Evolutionary conservation across 2,888 invertebrate genomes (phyloP), one percentile per base, ranked within the genome.

Genomic region (Fragum sueziense): DNA sequence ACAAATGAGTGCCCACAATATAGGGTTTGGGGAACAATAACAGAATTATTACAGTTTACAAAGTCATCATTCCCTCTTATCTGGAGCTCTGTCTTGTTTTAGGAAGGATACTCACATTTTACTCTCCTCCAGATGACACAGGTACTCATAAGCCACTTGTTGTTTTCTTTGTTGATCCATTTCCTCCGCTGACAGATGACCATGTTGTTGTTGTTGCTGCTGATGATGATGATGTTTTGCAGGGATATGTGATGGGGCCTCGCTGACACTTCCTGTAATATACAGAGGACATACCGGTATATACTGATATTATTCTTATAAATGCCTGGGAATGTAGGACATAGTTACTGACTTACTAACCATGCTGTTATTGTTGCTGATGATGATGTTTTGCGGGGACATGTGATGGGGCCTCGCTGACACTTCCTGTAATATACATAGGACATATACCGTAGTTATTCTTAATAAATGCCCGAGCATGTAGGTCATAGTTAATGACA

Each of bases 81-180:
- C n/a, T n/a, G n/a, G n/a, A n/a, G n/a, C n/a, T n/a, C n/a, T n/a
- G n/a, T n/a, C n/a, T n/a, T n/a, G n/a, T n/a, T n/a, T n/a, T n/a
- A n/a, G n/a, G n/a, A n/a, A n/a, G n/a, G n/a, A n/a, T 73, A 93
- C 94, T 91, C 90, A 95, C 94, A 95, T 95, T 94, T 96, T 96
- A 0, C 96, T 96, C 94, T 96, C 96, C 92, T 96, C 96, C 80
- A 96, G 93, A 87, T 96, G 95, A 92, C 96, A 97, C 34, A 97
- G 94, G 91, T 97, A 97, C 91, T 96, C 96, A 89, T 96, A 96
- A 0, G 96, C 96, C 69, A 96, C 94, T 65, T 96, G 95, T 91
- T 96, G 95, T 90, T 95, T 95, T 86, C 96, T 94, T 87, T 95
- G 95, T 76, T 95, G 94, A 90, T 96, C 96, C 95, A 96, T 96